These are phyloP conservation scores for Pseudobourletiella spinata DNA, from an alignment of 1,140 invertebrate species.

Conservation along the genomic window DNA sequence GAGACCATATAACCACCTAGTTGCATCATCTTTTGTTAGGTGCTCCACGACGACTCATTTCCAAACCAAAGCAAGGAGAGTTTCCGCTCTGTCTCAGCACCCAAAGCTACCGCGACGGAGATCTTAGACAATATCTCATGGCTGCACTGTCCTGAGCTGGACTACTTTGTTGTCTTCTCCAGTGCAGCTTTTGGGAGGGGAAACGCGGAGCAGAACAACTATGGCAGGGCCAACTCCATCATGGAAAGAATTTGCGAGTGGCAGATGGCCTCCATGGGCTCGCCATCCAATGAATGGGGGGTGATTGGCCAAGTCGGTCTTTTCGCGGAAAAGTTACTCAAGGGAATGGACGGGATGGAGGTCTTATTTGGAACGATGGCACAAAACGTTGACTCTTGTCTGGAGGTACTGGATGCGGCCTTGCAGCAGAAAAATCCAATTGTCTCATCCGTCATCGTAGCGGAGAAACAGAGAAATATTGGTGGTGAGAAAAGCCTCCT, in stretches of 20 bases:
- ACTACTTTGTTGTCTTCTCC: too few relatives aligned
- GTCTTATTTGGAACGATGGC: constrained; percentile 86
- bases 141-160: too few relatives aligned
- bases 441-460: neutral
- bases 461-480: neutral
- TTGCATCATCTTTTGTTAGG: too few relatives aligned
- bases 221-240: constrained; percentile 90
- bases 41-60: constrained; percentile 72
- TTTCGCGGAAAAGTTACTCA: constrained; percentile 70
- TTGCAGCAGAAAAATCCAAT: constrained; percentile 55
- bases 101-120: constrained; percentile 57
- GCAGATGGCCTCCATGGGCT: constrained; percentile 62
- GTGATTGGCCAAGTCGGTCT: constrained; percentile 91
- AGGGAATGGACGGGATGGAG: constrained; percentile 61
- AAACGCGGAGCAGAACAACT: constrained; percentile 90
- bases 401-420: constrained; percentile 75
- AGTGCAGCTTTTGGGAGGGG: constrained; percentile 91
- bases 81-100: constrained; percentile 57
- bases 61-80: constrained; percentile 75
- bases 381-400: constrained; percentile 80
- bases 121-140: constrained; percentile 65
- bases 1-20: too few relatives aligned
- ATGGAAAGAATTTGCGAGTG: too few relatives aligned
- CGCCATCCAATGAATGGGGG: constrained; percentile 91
- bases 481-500: too few relatives aligned